A percentile compares a stretch with the other conserved stretches of the same genome.
These are phyloP conservation scores for Venustaconcha ellipsiformis DNA, from an alignment of 1,140 invertebrate species.

Conservation along the genomic window DNA sequence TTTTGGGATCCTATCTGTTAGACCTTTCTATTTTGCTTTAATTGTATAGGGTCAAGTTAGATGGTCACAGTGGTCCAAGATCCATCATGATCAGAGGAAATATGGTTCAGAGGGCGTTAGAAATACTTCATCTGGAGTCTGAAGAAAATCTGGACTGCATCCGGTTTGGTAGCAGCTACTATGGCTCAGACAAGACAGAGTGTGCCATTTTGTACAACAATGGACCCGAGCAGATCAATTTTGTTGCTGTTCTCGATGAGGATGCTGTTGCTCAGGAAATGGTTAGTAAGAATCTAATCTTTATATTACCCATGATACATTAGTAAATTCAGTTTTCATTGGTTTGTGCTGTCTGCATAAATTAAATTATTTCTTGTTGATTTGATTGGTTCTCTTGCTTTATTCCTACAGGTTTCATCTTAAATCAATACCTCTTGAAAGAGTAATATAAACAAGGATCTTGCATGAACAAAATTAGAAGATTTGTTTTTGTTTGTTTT, in stretches of 20 bases:
- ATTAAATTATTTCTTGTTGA: too few relatives aligned
- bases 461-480: too few relatives aligned
- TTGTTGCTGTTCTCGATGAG: slow-evolving; percentile 68
- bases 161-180: slow-evolving; percentile 67
- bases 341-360: too few relatives aligned
- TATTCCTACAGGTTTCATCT: too few relatives aligned
- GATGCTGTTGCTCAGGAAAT: slow-evolving; percentile 67
- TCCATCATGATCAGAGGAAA: slow-evolving; percentile 53
- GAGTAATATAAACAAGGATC: too few relatives aligned
- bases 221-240: slow-evolving; percentile 64
- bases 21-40: slow-evolving; percentile 4
- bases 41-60: slow-evolving; percentile 56
- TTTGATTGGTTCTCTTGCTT: too few relatives aligned
- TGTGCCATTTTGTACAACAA: slow-evolving; percentile 66
- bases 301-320: not conserved
- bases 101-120: slow-evolving; percentile 59
- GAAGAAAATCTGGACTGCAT: slow-evolving; percentile 60
- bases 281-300: slow-evolving; percentile 40
- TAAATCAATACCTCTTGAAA: too few relatives aligned
- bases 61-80: slow-evolving; percentile 48
- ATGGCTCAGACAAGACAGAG: slow-evolving; percentile 66
- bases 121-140: slow-evolving; percentile 53
- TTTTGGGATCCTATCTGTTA: not conserved
- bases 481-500: too few relatives aligned
- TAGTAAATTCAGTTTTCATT: not conserved